phyloP scores from a whole-genome alignment of 1,140 invertebrate genomes.

The Trichonephila clavipes region DNA sequence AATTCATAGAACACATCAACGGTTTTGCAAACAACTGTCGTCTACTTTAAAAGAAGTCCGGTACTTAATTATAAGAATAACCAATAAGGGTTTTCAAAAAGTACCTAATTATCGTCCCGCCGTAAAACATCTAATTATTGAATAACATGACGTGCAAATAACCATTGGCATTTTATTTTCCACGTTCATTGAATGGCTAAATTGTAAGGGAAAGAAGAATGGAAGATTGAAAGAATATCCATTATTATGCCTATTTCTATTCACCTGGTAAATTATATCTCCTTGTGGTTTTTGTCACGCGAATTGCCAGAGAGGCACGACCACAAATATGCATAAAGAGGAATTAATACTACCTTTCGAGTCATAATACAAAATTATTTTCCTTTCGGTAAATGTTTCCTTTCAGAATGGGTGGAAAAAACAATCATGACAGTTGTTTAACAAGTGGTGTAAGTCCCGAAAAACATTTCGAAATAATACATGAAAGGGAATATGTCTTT shows the following conservation, averaged over 20 bases:
- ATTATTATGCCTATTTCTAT: slow-evolving; percentile 23
- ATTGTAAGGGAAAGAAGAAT: not conserved
- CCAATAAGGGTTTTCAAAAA: not conserved
- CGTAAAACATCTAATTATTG: slow-evolving; percentile 38
- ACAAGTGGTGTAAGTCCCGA: not conserved
- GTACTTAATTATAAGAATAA: slow-evolving; percentile 17
- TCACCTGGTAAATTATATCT: not conserved
- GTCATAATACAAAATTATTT: slow-evolving; percentile 7
- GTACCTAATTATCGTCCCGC: not conserved
- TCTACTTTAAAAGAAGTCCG: not conserved
- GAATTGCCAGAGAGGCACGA: not conserved
- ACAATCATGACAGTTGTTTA: not conserved
- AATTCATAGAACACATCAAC: not conserved
- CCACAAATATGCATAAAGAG: slow-evolving; percentile 17
- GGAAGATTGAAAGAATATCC: not conserved
- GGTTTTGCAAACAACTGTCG: not conserved
- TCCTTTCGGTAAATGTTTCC: not conserved
- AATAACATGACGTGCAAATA: slow-evolving; percentile 55
- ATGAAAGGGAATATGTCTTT: not conserved
- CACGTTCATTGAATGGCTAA: not conserved
- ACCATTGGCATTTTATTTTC: slow-evolving; percentile 13
- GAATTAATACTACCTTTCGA: not conserved
- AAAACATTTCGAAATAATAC: not conserved
- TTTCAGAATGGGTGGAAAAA: not conserved
- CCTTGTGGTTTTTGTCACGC: slow-evolving; percentile 24